These are phyloP conservation scores for Stomatorhinus ivindoensis DNA, from an alignment of 2,113 vertebrate genomes.

Conservation along the genomic window DNA sequence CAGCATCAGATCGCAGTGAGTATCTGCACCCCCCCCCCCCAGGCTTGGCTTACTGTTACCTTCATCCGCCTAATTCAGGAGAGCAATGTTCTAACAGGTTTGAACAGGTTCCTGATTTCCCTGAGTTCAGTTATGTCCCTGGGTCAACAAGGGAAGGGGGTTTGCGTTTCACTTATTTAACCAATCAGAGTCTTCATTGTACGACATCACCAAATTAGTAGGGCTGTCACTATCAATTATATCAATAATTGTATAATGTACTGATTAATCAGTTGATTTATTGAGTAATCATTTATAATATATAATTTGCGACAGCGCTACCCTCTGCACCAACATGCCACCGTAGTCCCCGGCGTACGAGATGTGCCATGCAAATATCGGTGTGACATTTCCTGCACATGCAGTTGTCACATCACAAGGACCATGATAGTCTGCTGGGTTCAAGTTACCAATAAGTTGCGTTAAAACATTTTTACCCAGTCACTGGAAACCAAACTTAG, in stretches of 20 bases:
- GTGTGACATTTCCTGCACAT: neutral
- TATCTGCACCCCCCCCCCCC: neutral
- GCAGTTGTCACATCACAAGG: neutral
- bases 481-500: neutral
- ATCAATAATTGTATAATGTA: neutral
- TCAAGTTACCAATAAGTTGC: neutral
- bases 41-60: neutral
- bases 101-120: neutral
- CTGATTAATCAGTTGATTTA: neutral
- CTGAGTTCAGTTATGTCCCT: neutral
- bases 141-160: neutral
- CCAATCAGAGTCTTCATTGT: neutral
- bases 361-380: neutral
- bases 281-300: neutral
- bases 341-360: neutral
- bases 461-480: neutral
- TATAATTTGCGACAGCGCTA: neutral
- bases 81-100: neutral
- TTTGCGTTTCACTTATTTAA: neutral
- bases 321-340: neutral
- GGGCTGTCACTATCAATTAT: neutral
- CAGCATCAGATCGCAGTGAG: slow-evolving; percentile 68
- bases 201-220: neutral
- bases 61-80: neutral
- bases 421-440: neutral